Percentiles rank a stretch among this genome's conserved stretches.
Evolutionary conservation across 2,888 invertebrate genomes (phyloP).

Genomic region (Pycnomerus fuliginosus): DNA sequence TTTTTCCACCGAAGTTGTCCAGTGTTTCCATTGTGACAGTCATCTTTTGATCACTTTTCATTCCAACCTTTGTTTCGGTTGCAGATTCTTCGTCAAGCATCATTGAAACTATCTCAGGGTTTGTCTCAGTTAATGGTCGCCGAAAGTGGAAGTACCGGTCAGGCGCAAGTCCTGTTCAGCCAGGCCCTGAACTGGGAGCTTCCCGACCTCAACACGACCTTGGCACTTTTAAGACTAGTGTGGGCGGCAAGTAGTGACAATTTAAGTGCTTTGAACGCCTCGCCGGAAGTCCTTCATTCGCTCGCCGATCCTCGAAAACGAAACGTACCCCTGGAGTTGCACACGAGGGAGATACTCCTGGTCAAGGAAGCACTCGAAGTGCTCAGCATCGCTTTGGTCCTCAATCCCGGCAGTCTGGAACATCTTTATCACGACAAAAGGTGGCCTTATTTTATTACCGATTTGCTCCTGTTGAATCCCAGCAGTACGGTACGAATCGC

Average conservation of each 20-base stretch:
- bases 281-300: constrained; percentile 64
- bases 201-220: constrained; percentile 71
- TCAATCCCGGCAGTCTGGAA: constrained; percentile 86
- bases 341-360: constrained; percentile 47
- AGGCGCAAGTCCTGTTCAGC: constrained; percentile 55
- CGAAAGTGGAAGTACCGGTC: constrained; percentile 41
- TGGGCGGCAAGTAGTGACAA: constrained; percentile 78
- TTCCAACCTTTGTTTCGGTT: too few species aligned
- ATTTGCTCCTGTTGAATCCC: constrained; percentile 82
- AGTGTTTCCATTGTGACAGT: too few species aligned
- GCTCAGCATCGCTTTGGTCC: constrained; percentile 82
- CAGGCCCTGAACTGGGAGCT: constrained; percentile 67
- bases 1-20: too few species aligned
- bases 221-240: constrained; percentile 73
- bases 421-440: constrained; percentile 81
- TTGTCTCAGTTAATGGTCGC: constrained; percentile 65
- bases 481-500: constrained; percentile 71
- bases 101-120: constrained; percentile 78
- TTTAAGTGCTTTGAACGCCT: constrained; percentile 60
- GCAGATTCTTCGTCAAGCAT: constrained; percentile 71
- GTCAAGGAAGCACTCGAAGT: constrained; percentile 93
- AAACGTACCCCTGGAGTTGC: constrained; percentile 59
- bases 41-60: too few species aligned
- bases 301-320: constrained; percentile 62
- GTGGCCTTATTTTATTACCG: constrained; percentile 91